Evolutionary conservation across 2,113 vertebrate species (phyloP).

Genomic region (Seriola quinqueradiata): DNA sequence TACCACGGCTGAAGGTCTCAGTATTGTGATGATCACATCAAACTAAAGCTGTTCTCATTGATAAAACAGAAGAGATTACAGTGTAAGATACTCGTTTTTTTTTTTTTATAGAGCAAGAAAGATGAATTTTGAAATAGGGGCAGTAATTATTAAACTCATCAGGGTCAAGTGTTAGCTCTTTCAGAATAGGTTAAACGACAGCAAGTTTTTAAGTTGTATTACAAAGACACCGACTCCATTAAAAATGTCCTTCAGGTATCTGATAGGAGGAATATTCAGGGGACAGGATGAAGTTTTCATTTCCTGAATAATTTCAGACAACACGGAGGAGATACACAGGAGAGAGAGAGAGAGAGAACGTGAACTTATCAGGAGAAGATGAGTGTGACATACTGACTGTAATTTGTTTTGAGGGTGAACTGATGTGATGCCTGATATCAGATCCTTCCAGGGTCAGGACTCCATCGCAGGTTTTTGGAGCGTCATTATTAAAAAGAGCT

Average conservation of each 20-base stretch:
- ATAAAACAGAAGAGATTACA: background rate
- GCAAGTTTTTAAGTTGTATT: constrained; percentile 9
- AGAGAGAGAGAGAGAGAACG: too few relatives aligned
- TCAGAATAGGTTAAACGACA: constrained; percentile 13
- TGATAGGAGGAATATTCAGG: constrained; percentile 30
- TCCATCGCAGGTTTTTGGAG: background rate
- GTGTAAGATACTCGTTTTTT: background rate
- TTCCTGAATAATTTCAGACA: constrained; percentile 53
- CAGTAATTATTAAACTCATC: constrained; percentile 6
- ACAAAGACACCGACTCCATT: constrained; percentile 47
- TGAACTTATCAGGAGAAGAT: background rate
- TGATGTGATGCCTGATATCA: constrained; percentile 35
- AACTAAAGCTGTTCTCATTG: background rate
- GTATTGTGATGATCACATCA: background rate
- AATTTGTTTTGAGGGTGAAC: constrained; percentile 47
- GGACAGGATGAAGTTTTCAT: constrained; percentile 25
- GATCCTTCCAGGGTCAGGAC: constrained; percentile 15
- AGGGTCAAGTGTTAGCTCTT: constrained; percentile 33
- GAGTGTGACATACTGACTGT: constrained; percentile 35
- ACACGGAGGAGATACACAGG: constrained; percentile 7
- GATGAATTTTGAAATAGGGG: background rate
- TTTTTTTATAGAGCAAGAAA: background rate
- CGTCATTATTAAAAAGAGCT: background rate
- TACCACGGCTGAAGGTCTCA: background rate
- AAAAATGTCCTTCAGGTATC: constrained; percentile 48